Conservation (phyloP, 2,888 invertebrate genomes). For the Malachius bipustulatus region DNA sequence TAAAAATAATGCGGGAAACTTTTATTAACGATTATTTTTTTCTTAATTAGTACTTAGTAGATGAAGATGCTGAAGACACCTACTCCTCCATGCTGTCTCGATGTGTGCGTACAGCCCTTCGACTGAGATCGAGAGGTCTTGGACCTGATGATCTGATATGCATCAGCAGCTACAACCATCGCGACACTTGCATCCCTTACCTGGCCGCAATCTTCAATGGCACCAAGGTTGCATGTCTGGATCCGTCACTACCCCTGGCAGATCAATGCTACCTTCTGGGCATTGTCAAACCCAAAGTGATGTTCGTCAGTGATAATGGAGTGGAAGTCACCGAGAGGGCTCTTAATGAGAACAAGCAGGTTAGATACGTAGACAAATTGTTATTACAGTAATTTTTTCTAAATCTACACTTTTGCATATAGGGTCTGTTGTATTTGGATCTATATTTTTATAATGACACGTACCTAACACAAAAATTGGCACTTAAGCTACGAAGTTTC, state of each 20-base stretch:
- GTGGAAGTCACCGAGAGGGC: too few species aligned
- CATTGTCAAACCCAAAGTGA: not conserved
- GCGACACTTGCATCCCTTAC: conserved; percentile 1
- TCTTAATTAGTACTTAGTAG: conserved; percentile 21
- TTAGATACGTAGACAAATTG: too few species aligned
- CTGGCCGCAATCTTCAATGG: not conserved
- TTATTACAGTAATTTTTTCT: too few species aligned
- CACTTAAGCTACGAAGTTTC: too few species aligned
- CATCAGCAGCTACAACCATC: not conserved
- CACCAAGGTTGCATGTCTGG: not conserved
- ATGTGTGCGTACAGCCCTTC: not conserved
- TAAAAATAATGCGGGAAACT: too few species aligned
- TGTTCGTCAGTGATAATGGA: not conserved
- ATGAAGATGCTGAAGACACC: conserved; percentile 36
- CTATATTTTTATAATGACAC: too few species aligned
- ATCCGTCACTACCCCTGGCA: not conserved
- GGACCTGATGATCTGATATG: not conserved
- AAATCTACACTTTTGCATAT: too few species aligned
- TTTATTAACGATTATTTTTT: too few species aligned
- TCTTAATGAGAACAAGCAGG: too few species aligned
- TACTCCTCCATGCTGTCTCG: conserved; percentile 33
- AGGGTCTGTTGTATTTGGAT: too few species aligned
- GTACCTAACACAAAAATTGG: too few species aligned
- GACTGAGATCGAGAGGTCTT: not conserved
- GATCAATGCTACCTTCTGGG: not conserved